phyloP scores from a whole-genome alignment of 2,113 vertebrate species.

The Naja naja region DNA sequence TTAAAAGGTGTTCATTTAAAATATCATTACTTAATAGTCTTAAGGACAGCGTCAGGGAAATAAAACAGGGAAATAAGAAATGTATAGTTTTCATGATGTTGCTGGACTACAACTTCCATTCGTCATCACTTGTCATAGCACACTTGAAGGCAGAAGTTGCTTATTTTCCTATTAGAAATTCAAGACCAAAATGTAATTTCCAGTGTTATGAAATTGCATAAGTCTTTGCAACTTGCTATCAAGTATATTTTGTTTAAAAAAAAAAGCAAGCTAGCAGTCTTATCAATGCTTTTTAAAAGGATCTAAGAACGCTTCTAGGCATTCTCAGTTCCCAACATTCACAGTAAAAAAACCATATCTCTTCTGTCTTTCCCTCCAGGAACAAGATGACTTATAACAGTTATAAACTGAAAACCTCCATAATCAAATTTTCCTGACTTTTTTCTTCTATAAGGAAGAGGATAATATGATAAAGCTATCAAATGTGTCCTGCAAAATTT shows the following conservation, averaged over 20 bases:
- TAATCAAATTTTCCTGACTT: not conserved
- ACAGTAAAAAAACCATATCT: not conserved
- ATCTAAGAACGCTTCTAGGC: not conserved
- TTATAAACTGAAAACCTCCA: not conserved
- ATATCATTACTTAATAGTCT: conserved; percentile 6
- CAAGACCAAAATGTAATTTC: not conserved
- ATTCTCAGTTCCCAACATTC: not conserved
- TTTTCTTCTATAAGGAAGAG: not conserved
- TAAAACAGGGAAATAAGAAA: not conserved
- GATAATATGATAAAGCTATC: not conserved
- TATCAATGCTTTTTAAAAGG: not conserved
- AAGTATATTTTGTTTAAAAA: not conserved
- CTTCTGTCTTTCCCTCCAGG: not conserved
- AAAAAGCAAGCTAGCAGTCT: not conserved
- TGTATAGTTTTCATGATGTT: not conserved
- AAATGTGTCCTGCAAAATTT: not conserved
- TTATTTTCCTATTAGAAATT: conserved; percentile 31
- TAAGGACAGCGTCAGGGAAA: not conserved
- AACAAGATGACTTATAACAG: not conserved
- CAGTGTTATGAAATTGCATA: conserved; percentile 30
- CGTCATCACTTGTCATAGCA: not conserved
- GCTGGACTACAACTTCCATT: not conserved
- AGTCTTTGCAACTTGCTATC: conserved; percentile 22
- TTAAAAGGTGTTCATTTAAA: conserved; percentile 53
- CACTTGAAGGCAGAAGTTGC: not conserved